Evolutionary conservation across 92 coral and sea anemone genomes (phyloP).

Genomic region (Paramuricea clavata): DNA sequence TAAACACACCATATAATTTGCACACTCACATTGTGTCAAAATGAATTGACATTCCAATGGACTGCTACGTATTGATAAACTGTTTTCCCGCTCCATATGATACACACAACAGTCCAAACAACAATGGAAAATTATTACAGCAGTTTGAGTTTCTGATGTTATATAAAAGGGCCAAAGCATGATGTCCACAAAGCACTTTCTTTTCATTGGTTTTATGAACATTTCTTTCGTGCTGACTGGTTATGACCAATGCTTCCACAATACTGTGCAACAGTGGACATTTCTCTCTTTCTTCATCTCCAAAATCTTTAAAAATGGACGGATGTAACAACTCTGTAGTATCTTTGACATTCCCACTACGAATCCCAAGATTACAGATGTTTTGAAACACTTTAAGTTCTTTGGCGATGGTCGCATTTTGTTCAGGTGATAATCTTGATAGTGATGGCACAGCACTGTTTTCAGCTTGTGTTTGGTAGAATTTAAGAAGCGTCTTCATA

Average conservation of each 20-base stretch:
- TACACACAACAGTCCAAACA: background rate
- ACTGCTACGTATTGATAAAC: background rate
- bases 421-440: too few species aligned
- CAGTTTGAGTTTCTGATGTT: background rate
- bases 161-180: background rate
- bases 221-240: background rate
- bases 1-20: too few species aligned
- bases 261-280: conserved; percentile 7
- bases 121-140: background rate
- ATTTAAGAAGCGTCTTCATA: background rate
- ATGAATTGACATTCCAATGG: background rate
- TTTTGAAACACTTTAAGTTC: too few species aligned
- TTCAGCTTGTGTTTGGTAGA: background rate
- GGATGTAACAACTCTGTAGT: background rate
- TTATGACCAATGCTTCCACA: background rate
- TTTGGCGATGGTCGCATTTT: too few species aligned
- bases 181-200: conserved; percentile 9
- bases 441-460: too few species aligned
- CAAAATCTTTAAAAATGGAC: background rate
- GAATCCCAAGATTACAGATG: too few species aligned
- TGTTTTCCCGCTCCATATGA: background rate
- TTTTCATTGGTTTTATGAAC: background rate
- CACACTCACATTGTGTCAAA: background rate
- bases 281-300: background rate
- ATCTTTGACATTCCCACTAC: too few species aligned